Evolutionary conservation across 2,797 vertebrate species (phyloP), one percentile per base, ranked within the genome.

Genomic region (Ctenosaura bakeri): DNA sequence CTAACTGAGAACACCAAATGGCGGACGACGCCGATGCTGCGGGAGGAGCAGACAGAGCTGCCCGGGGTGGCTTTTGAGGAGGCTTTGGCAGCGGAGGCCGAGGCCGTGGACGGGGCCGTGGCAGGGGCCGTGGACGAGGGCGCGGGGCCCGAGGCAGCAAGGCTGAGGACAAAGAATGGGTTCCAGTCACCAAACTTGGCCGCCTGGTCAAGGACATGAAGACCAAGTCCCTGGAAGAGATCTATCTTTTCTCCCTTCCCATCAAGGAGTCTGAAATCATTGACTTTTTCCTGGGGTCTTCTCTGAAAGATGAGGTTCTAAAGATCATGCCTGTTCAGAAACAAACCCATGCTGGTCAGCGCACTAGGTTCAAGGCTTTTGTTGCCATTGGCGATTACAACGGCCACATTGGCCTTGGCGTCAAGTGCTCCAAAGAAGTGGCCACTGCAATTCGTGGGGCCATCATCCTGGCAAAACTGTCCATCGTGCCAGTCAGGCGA

Each of bases 21-120:
- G 99, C 99, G 99, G 99, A 99, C 98, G 98, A 99, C 99, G 99
- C 99, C 99, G 98, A 99, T 99, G 99, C 98, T 98, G 98, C 98
- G 96, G 99, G 98, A 98, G 99, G 98, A 93, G 98, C 99, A 20
- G 98, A 7, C 97, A 98, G 4, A 2, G 56, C 97, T 97, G 98
- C 97, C 97, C 98, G 98, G 97, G 98, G 98, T 97, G 98, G 98
- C 94, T 98, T 98, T 94, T 98, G 98, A 74, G 98, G 98, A 94
- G 98, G 98, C 93, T 98, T 98, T 83, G 98, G 98, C 88, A 91
- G 90, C 71, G 96, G 96, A 2, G 97, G 96, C 0, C 95, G 98
- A 90, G 95, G 98, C 81, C 92, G 97, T 78, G 96, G 99, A 29
- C 96, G 98, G 78, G 97, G 99, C 96, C 97, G 98, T 88, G 97